These are phyloP conservation scores for Perodicticus potto DNA, from an alignment of 2,797 vertebrate genomes.

Conservation along the genomic window DNA sequence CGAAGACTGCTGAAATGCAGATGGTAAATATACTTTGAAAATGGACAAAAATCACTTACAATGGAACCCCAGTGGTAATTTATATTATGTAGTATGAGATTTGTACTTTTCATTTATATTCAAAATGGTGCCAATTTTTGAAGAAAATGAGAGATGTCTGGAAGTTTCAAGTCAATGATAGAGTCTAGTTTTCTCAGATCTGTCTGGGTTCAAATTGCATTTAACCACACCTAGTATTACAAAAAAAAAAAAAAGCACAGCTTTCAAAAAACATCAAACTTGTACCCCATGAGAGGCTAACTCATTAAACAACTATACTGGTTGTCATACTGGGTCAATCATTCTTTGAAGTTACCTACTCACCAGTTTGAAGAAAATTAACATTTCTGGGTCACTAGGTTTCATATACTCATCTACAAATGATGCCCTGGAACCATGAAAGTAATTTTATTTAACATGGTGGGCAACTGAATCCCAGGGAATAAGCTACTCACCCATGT, in stretches of 20 bases:
- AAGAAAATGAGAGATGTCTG: neutral
- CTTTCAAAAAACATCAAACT: slow-evolving; percentile 63
- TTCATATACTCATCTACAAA: slow-evolving; percentile 72
- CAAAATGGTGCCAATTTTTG: neutral
- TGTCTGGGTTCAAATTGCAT: slow-evolving; percentile 16
- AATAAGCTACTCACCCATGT: slow-evolving; percentile 22
- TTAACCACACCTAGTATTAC: slow-evolving; percentile 12
- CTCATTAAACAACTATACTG: slow-evolving; percentile 69
- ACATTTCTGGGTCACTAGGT: slow-evolving; percentile 80
- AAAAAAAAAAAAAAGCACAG: slow-evolving; percentile 11
- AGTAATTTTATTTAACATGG: slow-evolving; percentile 72
- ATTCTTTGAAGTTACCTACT: slow-evolving; percentile 75
- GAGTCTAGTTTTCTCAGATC: slow-evolving; percentile 1
- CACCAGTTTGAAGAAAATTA: slow-evolving; percentile 73
- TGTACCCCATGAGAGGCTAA: slow-evolving; percentile 44
- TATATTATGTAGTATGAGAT: neutral
- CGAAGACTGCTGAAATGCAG: neutral
- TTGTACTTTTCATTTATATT: slow-evolving; percentile 25
- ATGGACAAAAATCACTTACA: slow-evolving; percentile 16
- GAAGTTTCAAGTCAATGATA: slow-evolving; percentile 9
- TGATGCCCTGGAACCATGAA: slow-evolving; percentile 66
- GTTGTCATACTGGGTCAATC: slow-evolving; percentile 61
- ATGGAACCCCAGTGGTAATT: neutral
- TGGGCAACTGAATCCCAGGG: slow-evolving; percentile 54
- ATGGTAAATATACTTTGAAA: neutral